Evolutionary conservation across 35 echinoderm and acorn worm species (phyloP), one percentile per base, ranked within the genome.

Genomic region (Strongylocentrotus purpuratus): DNA sequence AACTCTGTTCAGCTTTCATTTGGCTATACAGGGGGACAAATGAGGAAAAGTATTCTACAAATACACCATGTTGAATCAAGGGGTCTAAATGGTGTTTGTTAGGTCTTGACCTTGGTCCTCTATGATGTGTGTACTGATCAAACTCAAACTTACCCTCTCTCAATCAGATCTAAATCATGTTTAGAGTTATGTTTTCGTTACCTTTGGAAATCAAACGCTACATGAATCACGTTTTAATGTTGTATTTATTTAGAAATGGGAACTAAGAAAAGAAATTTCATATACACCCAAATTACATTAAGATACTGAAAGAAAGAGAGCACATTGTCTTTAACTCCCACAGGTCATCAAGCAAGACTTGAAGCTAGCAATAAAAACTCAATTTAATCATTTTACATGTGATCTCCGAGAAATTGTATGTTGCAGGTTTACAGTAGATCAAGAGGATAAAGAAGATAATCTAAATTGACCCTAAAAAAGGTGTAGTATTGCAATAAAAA

Each of bases 41-140:
- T 33, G 87, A 45, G 25, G 33, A 46, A 89, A 89, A 45, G 17
- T 15, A 41, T 33, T 33, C 33, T 33, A 45, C 87, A 89, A 89
- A 46, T 89, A 45, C 45, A 46, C 33, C 12, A 32, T 89, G 87
- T 89, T 89, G 87, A 89, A 89, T 45, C 45, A 33, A 45, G 45
- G 87, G 87, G 33, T 89, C 45, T 33, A 89, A 89, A 78, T 78
- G 45, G 87, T 89, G 87, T 89, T 89, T 89, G 87, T 46, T 17
- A 9, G 87, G 45, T 46, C 87, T 89, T 89, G 45, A 78, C 65
- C 87, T 45, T 89, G 87, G 87, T 33, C 25, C 87, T 89, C 3
- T 89, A 89, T 89, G 20, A 45, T 33, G 87, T 33, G 33, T 46
- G 45, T 31, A 89, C 32, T 41, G 15, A 41, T 45, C 87, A 89